These are phyloP conservation scores for Megaptera novaeangliae DNA, from an alignment of 2,113 vertebrate species.

Conservation along the genomic window DNA sequence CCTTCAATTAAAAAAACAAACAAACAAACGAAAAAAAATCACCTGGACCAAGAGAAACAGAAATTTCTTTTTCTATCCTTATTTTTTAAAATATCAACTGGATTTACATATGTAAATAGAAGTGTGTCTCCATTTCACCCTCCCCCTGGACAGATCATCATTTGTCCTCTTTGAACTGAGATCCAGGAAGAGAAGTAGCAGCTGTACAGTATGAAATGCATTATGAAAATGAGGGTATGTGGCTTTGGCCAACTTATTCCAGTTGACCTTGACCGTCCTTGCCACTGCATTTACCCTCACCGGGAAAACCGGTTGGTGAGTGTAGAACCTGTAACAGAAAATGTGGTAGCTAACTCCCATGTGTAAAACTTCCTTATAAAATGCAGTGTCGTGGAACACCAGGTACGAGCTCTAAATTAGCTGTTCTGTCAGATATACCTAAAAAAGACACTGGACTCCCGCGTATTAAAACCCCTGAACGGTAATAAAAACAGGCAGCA, in stretches of 20 bases:
- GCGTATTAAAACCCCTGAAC: not conserved
- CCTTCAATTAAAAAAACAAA: too few species aligned
- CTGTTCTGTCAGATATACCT: accelerated
- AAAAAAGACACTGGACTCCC: not conserved
- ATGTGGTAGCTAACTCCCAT: accelerated
- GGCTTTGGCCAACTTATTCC: too few species aligned
- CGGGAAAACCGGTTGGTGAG: not conserved
- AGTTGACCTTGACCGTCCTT: too few species aligned
- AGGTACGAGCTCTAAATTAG: not conserved
- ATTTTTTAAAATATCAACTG: not conserved
- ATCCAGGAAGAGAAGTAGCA: not conserved
- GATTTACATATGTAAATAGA: not conserved
- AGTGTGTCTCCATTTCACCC: too few species aligned
- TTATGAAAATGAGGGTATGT: not conserved
- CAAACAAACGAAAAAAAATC: too few species aligned
- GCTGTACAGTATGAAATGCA: not conserved
- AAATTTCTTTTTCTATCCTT: not conserved
- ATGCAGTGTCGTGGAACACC: accelerated
- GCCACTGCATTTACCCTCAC: not conserved
- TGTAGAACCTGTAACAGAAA: too few species aligned
- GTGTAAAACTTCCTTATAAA: not conserved
- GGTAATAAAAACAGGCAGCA: not conserved
- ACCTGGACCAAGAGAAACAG: not conserved
- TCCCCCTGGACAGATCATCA: too few species aligned
- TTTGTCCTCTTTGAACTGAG: not conserved